A percentile compares a stretch with the other conserved stretches of the same genome.
phyloP scores from a whole-genome alignment of 2,113 vertebrate species.

The Sylvilagus bachmani region DNA sequence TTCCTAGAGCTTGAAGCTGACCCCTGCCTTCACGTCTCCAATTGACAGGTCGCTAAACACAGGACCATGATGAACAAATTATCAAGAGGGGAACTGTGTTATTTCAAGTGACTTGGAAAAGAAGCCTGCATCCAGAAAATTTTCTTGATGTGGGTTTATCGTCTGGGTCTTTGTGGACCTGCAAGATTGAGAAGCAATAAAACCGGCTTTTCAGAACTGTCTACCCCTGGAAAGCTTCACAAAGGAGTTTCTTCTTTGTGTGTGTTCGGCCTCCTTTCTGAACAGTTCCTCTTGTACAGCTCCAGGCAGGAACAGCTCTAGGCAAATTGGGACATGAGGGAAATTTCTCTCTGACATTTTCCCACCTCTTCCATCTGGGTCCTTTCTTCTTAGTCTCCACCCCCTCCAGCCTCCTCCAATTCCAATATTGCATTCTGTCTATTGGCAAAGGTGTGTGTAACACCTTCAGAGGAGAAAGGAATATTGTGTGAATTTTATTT shows the following conservation, averaged over 20 bases:
- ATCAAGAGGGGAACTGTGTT: neutral
- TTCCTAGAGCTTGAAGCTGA: neutral
- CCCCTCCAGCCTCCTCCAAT: neutral
- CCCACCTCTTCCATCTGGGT: constrained; percentile 26
- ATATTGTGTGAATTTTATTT: constrained; percentile 24
- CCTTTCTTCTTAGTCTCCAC: neutral
- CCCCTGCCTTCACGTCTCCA: constrained; percentile 16
- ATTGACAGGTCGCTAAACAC: neutral
- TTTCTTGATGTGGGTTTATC: neutral
- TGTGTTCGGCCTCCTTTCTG: constrained; percentile 61
- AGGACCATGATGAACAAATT: neutral
- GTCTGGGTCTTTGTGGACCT: neutral
- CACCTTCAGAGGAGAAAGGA: neutral
- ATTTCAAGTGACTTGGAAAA: neutral
- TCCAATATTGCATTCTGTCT: neutral
- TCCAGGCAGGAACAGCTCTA: constrained; percentile 58
- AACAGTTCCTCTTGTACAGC: constrained; percentile 35
- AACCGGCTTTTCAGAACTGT: constrained; percentile 58
- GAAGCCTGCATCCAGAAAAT: neutral
- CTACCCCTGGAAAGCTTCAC: constrained; percentile 40
- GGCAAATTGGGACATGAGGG: constrained; percentile 46
- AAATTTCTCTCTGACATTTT: constrained; percentile 65
- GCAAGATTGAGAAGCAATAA: constrained; percentile 3
- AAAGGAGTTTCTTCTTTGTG: neutral
- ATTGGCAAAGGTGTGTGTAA: neutral